phyloP scores from a whole-genome alignment of 2,797 vertebrate species.

The Pseudopleuronectes americanus region DNA sequence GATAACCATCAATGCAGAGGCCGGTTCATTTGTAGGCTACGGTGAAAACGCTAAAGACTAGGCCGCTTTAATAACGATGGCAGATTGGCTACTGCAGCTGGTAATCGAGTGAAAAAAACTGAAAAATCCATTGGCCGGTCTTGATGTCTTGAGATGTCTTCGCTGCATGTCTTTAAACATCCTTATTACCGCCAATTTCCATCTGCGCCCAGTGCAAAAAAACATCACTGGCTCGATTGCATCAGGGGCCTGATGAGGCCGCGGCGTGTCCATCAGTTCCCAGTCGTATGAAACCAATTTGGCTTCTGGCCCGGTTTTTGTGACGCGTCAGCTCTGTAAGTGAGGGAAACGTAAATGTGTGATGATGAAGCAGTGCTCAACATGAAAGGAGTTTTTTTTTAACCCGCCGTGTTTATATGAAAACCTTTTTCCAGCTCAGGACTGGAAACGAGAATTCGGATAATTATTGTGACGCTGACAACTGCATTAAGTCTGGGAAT shows the following conservation, averaged over 20 bases:
- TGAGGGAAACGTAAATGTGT: constrained; percentile 8
- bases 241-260: constrained; percentile 37
- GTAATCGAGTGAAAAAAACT: constrained; percentile 55
- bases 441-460: neutral
- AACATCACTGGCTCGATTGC: constrained; percentile 40
- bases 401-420: neutral
- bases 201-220: constrained; percentile 45
- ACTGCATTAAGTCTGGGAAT: too few relatives aligned
- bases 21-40: constrained; percentile 63
- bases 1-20: constrained; percentile 8
- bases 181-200: constrained; percentile 61
- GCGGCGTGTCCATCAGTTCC: constrained; percentile 37
- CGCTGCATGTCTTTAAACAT: constrained; percentile 63
- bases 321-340: constrained; percentile 14
- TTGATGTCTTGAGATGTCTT: constrained; percentile 49
- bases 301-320: neutral
- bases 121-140: constrained; percentile 51
- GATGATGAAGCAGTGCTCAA: constrained; percentile 8
- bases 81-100: constrained; percentile 57
- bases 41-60: constrained; percentile 39
- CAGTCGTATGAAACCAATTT: constrained; percentile 26
- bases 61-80: constrained; percentile 60
- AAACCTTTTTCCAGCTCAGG: neutral
- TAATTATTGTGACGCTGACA: too few relatives aligned
- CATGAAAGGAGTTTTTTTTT: neutral